Evolutionary conservation across 2,113 vertebrate species (phyloP).

Genomic region (Microcebus jonahi): DNA sequence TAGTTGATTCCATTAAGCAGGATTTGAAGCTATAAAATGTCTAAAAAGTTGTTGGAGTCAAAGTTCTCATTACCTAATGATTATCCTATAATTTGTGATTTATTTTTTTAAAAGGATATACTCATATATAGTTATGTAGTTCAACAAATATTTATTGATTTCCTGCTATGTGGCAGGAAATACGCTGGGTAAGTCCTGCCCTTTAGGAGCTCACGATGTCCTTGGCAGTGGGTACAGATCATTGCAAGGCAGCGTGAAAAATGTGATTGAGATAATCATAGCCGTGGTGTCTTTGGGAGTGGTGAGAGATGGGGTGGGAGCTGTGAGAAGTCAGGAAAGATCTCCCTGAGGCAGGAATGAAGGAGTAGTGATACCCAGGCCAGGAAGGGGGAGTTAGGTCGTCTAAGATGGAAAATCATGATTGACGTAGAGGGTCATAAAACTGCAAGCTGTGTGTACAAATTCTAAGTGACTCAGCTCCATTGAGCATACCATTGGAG

Average conservation of each 20-base stretch:
- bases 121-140: background rate
- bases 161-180: background rate
- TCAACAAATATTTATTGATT: background rate
- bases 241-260: background rate
- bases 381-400: background rate
- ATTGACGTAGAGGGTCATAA: background rate
- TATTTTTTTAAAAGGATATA: background rate
- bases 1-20: background rate
- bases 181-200: background rate
- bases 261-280: background rate
- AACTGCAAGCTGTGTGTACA: background rate
- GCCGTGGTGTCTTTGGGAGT: background rate
- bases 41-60: background rate
- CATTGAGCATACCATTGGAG: background rate
- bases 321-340: background rate
- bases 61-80: background rate
- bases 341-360: background rate
- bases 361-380: too few relatives aligned
- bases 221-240: background rate
- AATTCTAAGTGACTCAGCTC: background rate
- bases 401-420: background rate
- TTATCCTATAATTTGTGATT: background rate
- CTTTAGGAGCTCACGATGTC: background rate
- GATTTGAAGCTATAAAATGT: background rate
- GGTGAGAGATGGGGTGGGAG: rapidly evolving